Conservation (phyloP, 2,888 invertebrate species). For the Drosophila ezoana region DNA sequence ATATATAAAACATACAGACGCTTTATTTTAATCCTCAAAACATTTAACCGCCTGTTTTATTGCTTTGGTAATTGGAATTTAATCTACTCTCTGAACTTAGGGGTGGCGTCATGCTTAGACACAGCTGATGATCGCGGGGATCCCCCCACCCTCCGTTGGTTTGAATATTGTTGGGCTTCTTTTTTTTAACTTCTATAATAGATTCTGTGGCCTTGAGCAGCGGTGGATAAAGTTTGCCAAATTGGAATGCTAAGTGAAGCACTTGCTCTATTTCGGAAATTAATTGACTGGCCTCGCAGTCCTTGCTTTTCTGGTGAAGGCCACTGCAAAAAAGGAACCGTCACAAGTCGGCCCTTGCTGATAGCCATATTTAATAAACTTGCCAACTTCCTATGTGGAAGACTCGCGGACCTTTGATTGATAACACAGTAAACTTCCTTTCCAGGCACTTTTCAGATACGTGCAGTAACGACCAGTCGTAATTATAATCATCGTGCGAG, state of each 20-base stretch:
- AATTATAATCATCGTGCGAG: constrained; percentile 98
- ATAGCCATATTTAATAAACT: constrained; percentile 74
- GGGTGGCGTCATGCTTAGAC: constrained; percentile 85
- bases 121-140: constrained; percentile 91
- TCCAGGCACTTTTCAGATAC: constrained; percentile 93
- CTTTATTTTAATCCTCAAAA: no score
- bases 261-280: constrained; percentile 87
- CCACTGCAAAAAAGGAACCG: constrained; percentile 87
- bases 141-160: constrained; percentile 99
- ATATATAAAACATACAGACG: no score
- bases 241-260: constrained; percentile 85
- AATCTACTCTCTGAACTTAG: no score
- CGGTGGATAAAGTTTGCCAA: constrained; percentile 88
- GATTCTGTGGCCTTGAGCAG: constrained; percentile 86
- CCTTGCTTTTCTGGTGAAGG: constrained; percentile 71
- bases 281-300: no score
- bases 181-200: constrained; percentile 86
- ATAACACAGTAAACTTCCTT: constrained; percentile 92
- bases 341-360: no score
- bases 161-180: constrained; percentile 86
- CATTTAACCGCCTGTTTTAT: no score
- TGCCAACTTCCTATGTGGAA: constrained; percentile 99
- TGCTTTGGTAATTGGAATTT: no score
- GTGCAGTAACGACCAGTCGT: constrained; percentile 98
- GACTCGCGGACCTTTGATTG: constrained; percentile 95